Base-by-base conservation (phyloP, 2,888 invertebrate species). In the Bombylius major region DNA sequence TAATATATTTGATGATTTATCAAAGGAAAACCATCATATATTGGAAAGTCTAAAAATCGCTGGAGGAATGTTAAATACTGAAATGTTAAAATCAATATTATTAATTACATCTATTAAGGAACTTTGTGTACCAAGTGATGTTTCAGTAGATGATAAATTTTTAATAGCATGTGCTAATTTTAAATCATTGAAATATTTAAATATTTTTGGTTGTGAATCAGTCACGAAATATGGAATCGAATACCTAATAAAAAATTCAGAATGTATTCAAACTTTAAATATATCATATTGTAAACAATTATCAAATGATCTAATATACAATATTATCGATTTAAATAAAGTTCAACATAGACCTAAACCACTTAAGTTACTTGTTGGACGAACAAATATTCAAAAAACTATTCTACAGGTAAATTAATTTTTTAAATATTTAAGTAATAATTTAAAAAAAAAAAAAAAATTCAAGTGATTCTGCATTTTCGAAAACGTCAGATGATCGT, bases 141-240 rank as follows among this genome's bases (percentile, higher is more conserved):
- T 8, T 5, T 7, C 32, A 12, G n/a, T 53, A 23, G 42, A 53
- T 46, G 56, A 52, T 50, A 31, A 50, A 31, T 56, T 47, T 14
- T 36, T 58, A 9, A 13, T 12, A 33, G 11, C 47, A 51, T 51
- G 56, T 13, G 47, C 51, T 1, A 45, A 32, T 34, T 45, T 56
- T 6, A 42, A 54, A 13, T 14, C 53, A 13, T 53, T 56, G 46
- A 53, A 36, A 56, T 53, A 47, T 42, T 50, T 56, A 14, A 47
- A 50, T 47, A 39, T 56, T 47, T 42, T 53, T 6, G 53, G 53
- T 3, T 53, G 53, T 42, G 3, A 1, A 14, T n/a, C 14, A 32
- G 12, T 53, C 14, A 47, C 42, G 5, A n/a, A 14, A 47, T 12
- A 12, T 34, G 53, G 52, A 42, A 9, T 56, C 9, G 11, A 42